A percentile compares a stretch with the other conserved stretches of the same genome.
phyloP scores from a whole-genome alignment of 1,140 invertebrate genomes.

The Papilio dardanus region DNA sequence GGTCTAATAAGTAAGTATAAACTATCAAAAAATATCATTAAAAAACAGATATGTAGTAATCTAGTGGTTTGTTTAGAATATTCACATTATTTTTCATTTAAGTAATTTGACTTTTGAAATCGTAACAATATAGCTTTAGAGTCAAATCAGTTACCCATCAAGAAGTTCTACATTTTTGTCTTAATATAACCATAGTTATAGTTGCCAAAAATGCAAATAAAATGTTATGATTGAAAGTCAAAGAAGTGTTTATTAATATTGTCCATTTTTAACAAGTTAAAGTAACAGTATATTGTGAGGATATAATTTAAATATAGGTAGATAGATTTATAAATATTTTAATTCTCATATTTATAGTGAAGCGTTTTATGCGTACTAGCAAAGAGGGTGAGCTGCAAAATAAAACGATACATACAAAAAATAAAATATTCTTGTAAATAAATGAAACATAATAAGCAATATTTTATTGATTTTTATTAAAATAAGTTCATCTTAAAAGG shows the following conservation, averaged over 20 bases:
- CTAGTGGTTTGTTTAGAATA: too few relatives aligned
- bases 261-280: background rate
- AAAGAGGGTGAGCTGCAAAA: background rate
- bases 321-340: background rate
- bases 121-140: too few relatives aligned
- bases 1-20: too few relatives aligned
- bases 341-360: background rate
- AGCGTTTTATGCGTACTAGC: background rate
- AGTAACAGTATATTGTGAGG: too few relatives aligned
- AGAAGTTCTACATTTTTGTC: too few relatives aligned
- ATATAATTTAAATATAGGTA: background rate
- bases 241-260: background rate
- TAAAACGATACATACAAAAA: slow-evolving; percentile 1
- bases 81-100: too few relatives aligned
- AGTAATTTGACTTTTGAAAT: too few relatives aligned
- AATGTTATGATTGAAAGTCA: background rate
- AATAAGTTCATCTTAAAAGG: slow-evolving; percentile 52
- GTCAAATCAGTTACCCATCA: too few relatives aligned
- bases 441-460: slow-evolving; percentile 32
- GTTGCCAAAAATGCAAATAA: background rate
- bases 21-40: too few relatives aligned
- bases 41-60: too few relatives aligned
- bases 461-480: slow-evolving; percentile 50
- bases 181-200: too few relatives aligned
- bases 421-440: slow-evolving; percentile 28